phyloP scores from a whole-genome alignment of 2,113 vertebrate genomes.

The Pholis gunnellus region DNA sequence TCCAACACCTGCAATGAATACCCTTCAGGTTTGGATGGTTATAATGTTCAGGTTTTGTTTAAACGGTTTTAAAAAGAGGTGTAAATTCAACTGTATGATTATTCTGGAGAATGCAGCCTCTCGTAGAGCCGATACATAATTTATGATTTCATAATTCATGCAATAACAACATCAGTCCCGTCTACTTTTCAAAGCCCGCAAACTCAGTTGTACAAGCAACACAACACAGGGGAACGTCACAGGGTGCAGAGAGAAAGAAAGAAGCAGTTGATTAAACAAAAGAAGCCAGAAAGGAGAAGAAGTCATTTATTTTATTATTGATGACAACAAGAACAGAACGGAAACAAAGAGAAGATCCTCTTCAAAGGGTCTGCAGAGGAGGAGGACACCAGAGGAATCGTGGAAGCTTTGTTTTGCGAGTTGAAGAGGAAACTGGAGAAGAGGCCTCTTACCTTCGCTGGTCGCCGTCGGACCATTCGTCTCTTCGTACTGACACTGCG shows the following conservation, averaged over 20 bases:
- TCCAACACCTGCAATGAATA: not conserved
- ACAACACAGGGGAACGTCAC: not conserved
- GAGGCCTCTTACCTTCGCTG: slow-evolving; percentile 78
- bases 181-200: not conserved
- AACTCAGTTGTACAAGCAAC: slow-evolving; percentile 16
- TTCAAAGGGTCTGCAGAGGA: slow-evolving; percentile 14
- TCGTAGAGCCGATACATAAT: not conserved
- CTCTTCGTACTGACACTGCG: slow-evolving; percentile 30
- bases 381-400: slow-evolving; percentile 6
- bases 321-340: slow-evolving; percentile 13
- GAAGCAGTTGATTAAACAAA: slow-evolving; percentile 31
- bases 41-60: not conserved
- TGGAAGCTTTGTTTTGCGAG: slow-evolving; percentile 18
- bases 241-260: slow-evolving; percentile 14
- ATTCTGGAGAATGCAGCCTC: not conserved
- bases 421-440: not conserved
- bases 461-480: slow-evolving; percentile 35
- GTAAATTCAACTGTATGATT: not conserved
- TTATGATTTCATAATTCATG: not conserved
- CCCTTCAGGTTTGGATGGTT: not conserved
- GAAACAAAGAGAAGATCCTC: slow-evolving; percentile 30
- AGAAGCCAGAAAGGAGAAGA: slow-evolving; percentile 17
- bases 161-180: not conserved
- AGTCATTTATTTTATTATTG: slow-evolving; percentile 17
- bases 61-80: not conserved